A percentile compares a stretch with the other conserved stretches of the same genome.
Conservation (phyloP, 1,140 invertebrate genomes). For the Lethocerus indicus region DNA sequence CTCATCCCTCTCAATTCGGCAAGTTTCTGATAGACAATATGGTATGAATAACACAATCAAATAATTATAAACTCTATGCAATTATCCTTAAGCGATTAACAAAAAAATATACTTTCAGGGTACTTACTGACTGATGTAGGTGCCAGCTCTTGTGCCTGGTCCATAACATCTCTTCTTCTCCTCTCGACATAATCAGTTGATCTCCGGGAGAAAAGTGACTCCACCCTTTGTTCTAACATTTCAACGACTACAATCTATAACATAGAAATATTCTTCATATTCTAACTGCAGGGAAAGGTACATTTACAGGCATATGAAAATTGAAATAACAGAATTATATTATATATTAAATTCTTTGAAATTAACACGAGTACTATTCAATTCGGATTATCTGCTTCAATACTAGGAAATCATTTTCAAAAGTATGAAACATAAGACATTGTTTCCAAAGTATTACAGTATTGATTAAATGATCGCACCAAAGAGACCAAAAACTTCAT, state of each 20-base stretch:
- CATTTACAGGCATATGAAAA: too few relatives aligned
- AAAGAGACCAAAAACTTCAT: too few relatives aligned
- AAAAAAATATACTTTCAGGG: neutral
- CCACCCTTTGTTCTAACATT: constrained; percentile 53
- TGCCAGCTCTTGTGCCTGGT: constrained; percentile 83
- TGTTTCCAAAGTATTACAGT: too few relatives aligned
- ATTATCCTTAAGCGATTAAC: too few relatives aligned
- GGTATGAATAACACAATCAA: neutral
- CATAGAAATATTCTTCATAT: too few relatives aligned
- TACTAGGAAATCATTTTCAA: too few relatives aligned
- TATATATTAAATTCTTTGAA: neutral
- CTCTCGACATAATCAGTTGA: constrained; percentile 59
- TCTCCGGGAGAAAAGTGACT: constrained; percentile 50
- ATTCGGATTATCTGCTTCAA: too few relatives aligned
- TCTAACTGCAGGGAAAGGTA: too few relatives aligned
- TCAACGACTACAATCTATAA: constrained; percentile 12
- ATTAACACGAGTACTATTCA: neutral
- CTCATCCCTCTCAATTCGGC: constrained; percentile 32
- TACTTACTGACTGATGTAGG: constrained; percentile 21
- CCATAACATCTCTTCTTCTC: constrained; percentile 72
- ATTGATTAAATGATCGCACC: too few relatives aligned
- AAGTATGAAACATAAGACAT: too few relatives aligned
- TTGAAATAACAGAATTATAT: neutral
- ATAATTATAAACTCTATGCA: neutral
- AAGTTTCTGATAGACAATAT: neutral